Conservation (phyloP, 1,140 invertebrate species). For the Aphis craccivora region DNA sequence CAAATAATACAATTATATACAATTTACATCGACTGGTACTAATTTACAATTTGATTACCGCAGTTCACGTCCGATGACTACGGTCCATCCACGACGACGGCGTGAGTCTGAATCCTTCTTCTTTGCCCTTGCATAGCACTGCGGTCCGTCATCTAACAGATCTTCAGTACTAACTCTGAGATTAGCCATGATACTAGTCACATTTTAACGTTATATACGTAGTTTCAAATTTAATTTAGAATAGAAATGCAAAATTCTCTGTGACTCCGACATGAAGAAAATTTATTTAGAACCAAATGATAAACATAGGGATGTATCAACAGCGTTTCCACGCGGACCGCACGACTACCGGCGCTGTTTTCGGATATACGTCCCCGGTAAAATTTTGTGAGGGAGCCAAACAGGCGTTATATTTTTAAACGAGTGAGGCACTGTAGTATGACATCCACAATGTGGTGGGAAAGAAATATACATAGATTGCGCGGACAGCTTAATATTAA, state of each 20-base stretch:
- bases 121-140: constrained; percentile 16
- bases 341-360: constrained; percentile 30
- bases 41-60: constrained; percentile 64
- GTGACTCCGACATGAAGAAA: background rate
- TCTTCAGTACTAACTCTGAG: constrained; percentile 63
- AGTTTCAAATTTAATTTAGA: background rate
- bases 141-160: constrained; percentile 63
- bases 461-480: background rate
- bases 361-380: background rate
- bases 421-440: background rate
- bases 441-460: background rate
- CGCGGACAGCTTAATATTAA: constrained; percentile 54
- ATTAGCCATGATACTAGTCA: background rate
- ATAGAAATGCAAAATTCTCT: background rate
- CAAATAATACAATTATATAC: background rate
- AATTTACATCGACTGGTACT: background rate
- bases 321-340: constrained; percentile 24
- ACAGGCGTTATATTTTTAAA: constrained; percentile 45
- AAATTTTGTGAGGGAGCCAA: background rate
- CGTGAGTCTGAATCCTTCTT: constrained; percentile 63
- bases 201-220: background rate
- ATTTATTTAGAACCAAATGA: background rate
- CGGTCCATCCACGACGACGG: constrained; percentile 71
- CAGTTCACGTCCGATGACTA: constrained; percentile 71
- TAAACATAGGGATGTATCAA: background rate